Evolutionary conservation across 2,113 vertebrate genomes (phyloP), one percentile per base, ranked within the genome.

Genomic region (Burhinus oedicnemus): DNA sequence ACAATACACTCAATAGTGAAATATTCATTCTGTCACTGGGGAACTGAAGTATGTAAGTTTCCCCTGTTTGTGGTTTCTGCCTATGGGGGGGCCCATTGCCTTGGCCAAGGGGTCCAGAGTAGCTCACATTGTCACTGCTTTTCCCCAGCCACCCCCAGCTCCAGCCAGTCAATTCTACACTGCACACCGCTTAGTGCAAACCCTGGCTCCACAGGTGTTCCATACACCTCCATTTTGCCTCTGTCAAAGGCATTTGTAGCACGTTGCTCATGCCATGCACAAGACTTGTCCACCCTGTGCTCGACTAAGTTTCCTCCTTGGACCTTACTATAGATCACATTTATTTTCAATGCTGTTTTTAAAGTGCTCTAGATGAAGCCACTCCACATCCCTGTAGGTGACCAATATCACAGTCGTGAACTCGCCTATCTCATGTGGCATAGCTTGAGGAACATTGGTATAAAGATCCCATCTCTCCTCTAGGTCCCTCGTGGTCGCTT

Each of bases 401-500:
- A 71, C 16, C 55, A 70, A 4, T 32, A 40, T 36, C 22, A 61
- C 2, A 62, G n/a, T 13, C 0, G 3, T 23, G 15, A 92, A 18
- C 32, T n/a, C 49, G 29, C 12, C 15, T 57, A 7, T 47, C 23
- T 58, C 0, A 2, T 3, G 32, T 23, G 23, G 55, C 5, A 14
- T 5, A 75, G 26, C 9, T 52, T 93, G 21, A 76, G 30, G 8
- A 86, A 76, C 6, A 42, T 3, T 52, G 40, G 6, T 32, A 6
- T 47, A 44, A 60, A 69, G 16, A 38, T 32, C 20, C 13, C 13
- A 47, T 5, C 29, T 77, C 57, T 76, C 19, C 23, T 54, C 5
- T 27, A 40, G 9, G 15, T 61, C 25, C 7, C 7, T 40, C 0
- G 0, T 54, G 4, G 55, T 66, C 6, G 7, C 6, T 69, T 4